Evolutionary conservation across 2,888 invertebrate species (phyloP).

Genomic region (Sympetrum striolatum): DNA sequence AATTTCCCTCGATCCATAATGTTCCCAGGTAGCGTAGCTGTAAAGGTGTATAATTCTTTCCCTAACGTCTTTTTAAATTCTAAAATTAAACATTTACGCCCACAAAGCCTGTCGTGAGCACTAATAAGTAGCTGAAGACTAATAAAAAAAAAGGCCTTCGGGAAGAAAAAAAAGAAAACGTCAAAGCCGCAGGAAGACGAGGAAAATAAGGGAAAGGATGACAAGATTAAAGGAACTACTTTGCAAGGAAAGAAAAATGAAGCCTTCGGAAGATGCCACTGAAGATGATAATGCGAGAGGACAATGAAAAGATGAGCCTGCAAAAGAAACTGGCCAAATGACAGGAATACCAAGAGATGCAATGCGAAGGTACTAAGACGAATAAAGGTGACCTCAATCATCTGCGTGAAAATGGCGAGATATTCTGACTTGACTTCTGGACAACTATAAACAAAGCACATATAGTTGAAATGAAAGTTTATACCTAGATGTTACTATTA

Average conservation of each 20-base stretch:
- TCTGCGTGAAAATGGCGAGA: no score
- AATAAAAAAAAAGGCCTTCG: neutral
- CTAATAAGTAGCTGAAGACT: neutral
- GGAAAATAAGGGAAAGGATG: neutral
- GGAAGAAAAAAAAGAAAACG: neutral
- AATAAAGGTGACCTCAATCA: no score
- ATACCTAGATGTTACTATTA: no score
- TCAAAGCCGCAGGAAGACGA: neutral
- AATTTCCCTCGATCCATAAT: neutral
- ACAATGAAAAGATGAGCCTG: neutral
- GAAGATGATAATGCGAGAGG: neutral
- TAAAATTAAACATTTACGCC: neutral
- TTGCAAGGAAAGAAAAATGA: neutral
- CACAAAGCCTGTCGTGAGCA: neutral
- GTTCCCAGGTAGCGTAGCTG: neutral
- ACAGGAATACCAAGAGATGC: no score
- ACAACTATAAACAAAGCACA: no score
- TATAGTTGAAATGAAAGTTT: no score
- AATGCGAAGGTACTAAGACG: no score
- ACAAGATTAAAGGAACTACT: neutral
- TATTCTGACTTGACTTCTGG: no score
- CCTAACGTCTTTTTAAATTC: neutral
- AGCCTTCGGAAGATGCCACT: neutral
- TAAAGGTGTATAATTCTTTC: neutral
- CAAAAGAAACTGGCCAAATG: no score